A percentile compares a stretch with the other conserved stretches of the same genome.
phyloP scores from a whole-genome alignment of 2,888 invertebrate genomes.

The Lepidocyrtinus sp. region DNA sequence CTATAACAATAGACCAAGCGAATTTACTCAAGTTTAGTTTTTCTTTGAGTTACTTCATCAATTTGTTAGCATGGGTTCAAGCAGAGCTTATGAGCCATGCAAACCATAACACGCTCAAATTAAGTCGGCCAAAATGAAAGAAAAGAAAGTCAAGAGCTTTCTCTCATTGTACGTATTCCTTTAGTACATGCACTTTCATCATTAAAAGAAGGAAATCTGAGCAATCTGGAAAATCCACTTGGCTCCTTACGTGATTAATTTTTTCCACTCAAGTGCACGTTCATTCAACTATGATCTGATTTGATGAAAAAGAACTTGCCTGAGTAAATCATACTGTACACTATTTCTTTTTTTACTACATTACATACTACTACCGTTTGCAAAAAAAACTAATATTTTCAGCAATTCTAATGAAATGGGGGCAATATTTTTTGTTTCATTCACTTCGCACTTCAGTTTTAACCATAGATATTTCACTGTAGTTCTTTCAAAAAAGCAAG shows the following conservation, averaged over 20 bases:
- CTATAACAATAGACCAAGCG: too few relatives aligned
- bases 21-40: background rate
- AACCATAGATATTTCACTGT: too few relatives aligned
- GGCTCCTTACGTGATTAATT: conserved; percentile 22
- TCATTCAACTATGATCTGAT: background rate
- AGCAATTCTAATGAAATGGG: background rate
- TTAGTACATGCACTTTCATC: conserved; percentile 2
- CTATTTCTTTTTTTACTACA: background rate
- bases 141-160: background rate
- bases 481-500: background rate
- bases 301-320: background rate
- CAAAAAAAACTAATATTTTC: background rate
- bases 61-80: background rate
- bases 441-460: background rate
- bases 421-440: background rate
- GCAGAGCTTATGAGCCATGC: background rate
- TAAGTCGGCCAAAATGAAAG: background rate
- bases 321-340: background rate
- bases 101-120: background rate
- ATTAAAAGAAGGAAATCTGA: conserved; percentile 22
- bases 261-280: background rate
- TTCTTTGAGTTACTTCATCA: background rate
- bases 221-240: conserved; percentile 17
- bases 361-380: background rate
- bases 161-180: background rate